Percentiles rank a stretch among this genome's conserved stretches.
These are phyloP conservation scores for Pteronotus mesoamericanus DNA, from an alignment of 2,797 vertebrate genomes.

Conservation along the genomic window DNA sequence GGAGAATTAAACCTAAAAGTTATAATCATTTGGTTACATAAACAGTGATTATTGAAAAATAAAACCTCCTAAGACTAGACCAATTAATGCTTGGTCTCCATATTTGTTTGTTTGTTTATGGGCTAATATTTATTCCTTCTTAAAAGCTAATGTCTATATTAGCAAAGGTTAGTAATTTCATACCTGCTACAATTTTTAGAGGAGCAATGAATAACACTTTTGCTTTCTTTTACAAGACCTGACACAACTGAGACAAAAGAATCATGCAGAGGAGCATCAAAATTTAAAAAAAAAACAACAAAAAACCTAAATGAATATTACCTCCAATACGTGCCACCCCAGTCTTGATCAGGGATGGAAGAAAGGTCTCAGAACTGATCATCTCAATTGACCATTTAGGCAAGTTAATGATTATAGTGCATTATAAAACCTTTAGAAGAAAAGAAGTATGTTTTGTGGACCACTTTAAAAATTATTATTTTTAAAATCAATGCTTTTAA, in stretches of 20 bases:
- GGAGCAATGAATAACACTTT: background rate
- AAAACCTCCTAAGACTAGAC: background rate
- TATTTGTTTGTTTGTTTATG: background rate
- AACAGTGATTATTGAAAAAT: background rate
- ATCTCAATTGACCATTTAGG: background rate
- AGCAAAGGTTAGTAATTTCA: background rate
- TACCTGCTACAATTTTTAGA: background rate
- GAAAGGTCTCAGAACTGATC: background rate
- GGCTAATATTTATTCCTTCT: background rate
- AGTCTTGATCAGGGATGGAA: background rate
- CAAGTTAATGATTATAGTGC: background rate
- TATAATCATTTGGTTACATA: background rate
- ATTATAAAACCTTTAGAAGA: background rate
- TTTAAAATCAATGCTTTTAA: background rate
- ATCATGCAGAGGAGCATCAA: background rate
- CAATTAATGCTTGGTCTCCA: background rate
- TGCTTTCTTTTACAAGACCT: background rate
- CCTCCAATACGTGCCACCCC: background rate
- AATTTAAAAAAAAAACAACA: background rate
- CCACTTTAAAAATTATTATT: background rate
- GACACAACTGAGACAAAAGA: background rate
- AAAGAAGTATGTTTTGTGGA: background rate
- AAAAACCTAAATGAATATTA: no score
- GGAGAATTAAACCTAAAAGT: background rate
- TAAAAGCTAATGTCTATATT: background rate